These are phyloP conservation scores for Rhinopomastus cyanomelas DNA, from an alignment of 2,113 vertebrate genomes.

Conservation along the genomic window DNA sequence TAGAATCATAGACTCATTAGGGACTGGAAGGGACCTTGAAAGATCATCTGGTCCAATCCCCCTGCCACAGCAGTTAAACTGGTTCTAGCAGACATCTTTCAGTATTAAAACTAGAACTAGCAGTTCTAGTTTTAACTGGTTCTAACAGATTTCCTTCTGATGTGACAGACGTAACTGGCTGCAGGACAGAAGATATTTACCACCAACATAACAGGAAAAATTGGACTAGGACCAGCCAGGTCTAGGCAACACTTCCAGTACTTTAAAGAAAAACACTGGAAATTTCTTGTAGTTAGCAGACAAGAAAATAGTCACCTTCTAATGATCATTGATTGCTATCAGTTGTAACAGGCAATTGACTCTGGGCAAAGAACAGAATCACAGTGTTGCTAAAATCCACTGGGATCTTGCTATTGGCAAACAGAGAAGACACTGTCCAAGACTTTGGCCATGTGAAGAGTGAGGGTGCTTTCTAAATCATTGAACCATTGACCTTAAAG, in stretches of 20 bases:
- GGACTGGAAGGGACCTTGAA: too few species aligned
- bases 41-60: too few species aligned
- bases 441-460: accelerated
- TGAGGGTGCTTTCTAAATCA: neutral
- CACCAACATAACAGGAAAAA: neutral
- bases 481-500: neutral
- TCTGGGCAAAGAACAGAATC: neutral
- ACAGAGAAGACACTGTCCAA: neutral
- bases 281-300: neutral
- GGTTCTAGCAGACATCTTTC: too few species aligned
- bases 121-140: too few species aligned
- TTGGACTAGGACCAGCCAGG: neutral
- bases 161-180: neutral
- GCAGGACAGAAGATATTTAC: neutral
- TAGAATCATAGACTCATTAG: too few species aligned
- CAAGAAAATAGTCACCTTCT: neutral
- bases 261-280: neutral
- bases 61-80: too few species aligned
- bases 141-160: neutral
- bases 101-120: too few species aligned
- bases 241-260: neutral
- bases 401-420: neutral
- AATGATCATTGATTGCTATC: neutral
- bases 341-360: neutral
- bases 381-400: neutral